Conservation (phyloP, 1,140 invertebrate species). For the Armadillidium nasatum region DNA sequence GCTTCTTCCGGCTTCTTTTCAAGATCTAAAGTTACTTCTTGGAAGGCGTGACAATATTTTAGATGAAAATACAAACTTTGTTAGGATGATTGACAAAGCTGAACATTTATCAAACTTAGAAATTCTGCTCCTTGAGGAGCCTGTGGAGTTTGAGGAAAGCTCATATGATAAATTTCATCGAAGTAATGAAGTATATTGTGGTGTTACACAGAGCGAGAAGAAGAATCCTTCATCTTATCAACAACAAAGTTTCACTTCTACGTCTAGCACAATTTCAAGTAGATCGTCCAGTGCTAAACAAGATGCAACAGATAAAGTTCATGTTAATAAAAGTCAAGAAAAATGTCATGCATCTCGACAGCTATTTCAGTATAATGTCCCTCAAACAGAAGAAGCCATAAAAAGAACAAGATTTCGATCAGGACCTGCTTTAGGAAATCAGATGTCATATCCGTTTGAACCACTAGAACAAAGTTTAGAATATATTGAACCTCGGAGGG, state of each 20-base stretch:
- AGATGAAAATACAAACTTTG: conserved; percentile 23
- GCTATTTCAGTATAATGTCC: too few species aligned
- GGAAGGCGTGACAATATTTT: conserved; percentile 33
- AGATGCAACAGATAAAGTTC: background rate
- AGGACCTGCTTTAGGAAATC: background rate
- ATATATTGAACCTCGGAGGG: background rate
- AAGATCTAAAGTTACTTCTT: conserved; percentile 49
- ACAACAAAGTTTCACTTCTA: conserved; percentile 5
- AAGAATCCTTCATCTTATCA: background rate
- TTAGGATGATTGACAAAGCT: conserved; percentile 25
- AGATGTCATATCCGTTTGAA: background rate
- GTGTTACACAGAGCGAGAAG: background rate
- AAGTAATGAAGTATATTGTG: too few species aligned
- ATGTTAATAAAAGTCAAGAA: background rate
- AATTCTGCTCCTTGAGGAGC: background rate
- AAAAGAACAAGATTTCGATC: background rate
- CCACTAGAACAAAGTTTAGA: background rate
- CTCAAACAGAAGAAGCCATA: background rate
- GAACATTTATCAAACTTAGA: conserved; percentile 8
- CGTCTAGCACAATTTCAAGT: background rate
- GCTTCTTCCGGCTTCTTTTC: conserved; percentile 61
- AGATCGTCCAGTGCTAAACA: background rate
- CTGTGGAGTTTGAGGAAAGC: too few species aligned
- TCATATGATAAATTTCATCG: too few species aligned
- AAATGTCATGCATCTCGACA: too few species aligned